Evolutionary conservation across 2,797 vertebrate species (phyloP), one percentile per base, ranked within the genome.

Genomic region (Sebastes glaucus): DNA sequence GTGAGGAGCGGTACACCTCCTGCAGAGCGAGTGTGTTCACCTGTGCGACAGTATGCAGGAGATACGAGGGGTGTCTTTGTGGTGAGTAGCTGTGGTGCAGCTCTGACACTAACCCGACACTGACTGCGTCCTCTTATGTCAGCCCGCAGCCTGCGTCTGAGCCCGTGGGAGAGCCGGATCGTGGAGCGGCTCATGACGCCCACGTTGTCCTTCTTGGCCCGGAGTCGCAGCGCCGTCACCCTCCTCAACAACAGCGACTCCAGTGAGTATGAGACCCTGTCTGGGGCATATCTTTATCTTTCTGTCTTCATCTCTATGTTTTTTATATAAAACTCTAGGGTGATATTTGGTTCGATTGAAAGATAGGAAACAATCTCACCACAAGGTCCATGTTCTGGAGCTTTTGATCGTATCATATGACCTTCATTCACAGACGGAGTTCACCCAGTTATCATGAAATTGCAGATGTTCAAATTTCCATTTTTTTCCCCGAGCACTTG

Each of bases 131-230:
- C 83, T 93, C 89, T 91, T 78, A 75, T 94, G 81, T 91, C 94
- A 99, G 98, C 97, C 94, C 96, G 98, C 90, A 98, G 97, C 83
- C 92, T 98, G 81, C 98, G 97, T 74, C 96, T 99, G 83, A 99
- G 98, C 77, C 96, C 98, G 0, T 99, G 98, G 98, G 98, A 99
- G 95, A 99, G 97, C 92, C 97, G 97, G 85, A 99, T 99, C 9
- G 98, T 99, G 94, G 98, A 99, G 94, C 95, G 98, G 71, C 95
- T 99, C 89, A 99, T 99, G 98, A 99, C 98, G 0, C 98, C 98
- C 2, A 99, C 98, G 1, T 94, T 99, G 87, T 99, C 98, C 83
- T 99, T 99, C 95, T 94, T 99, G 57, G 98, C 98, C 0, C 96
- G 98, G 81, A 99, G 98, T 86, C 97, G 98, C 71, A 99, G 98